Evolutionary conservation across 1,140 invertebrate species (phyloP).

Genomic region (Nixonia krombeini): DNA sequence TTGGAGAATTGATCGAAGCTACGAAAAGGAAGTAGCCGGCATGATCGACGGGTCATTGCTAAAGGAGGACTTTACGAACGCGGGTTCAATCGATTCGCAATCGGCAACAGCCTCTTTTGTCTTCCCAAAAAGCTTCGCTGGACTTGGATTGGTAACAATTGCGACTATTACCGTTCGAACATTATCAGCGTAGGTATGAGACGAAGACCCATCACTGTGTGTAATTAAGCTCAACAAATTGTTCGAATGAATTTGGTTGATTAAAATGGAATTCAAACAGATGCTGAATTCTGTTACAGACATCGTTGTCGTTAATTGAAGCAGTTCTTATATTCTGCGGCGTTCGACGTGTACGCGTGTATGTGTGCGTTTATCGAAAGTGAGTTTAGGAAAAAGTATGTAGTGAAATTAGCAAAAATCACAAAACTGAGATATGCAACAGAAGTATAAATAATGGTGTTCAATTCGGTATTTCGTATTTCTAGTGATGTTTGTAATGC

Average conservation of each 20-base stretch:
- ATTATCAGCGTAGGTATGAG: slow-evolving; percentile 50
- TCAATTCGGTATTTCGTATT: too few relatives aligned
- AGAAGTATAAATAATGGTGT: neutral
- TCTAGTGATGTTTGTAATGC: too few relatives aligned
- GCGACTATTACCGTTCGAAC: slow-evolving; percentile 49
- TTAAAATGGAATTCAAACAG: slow-evolving; percentile 46
- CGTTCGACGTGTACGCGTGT: slow-evolving; percentile 18
- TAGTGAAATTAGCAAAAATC: slow-evolving; percentile 29
- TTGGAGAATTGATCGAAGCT: slow-evolving; percentile 57
- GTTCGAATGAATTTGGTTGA: slow-evolving; percentile 41
- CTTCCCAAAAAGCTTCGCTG: slow-evolving; percentile 45
- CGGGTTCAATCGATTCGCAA: slow-evolving; percentile 60
- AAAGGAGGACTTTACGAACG: slow-evolving; percentile 55
- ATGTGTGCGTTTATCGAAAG: slow-evolving; percentile 9
- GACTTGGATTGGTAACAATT: slow-evolving; percentile 42
- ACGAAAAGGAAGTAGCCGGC: slow-evolving; percentile 57
- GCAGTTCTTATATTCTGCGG: slow-evolving; percentile 38
- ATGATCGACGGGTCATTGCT: slow-evolving; percentile 59
- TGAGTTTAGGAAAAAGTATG: slow-evolving; percentile 16
- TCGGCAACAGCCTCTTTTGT: slow-evolving; percentile 59
- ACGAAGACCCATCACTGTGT: slow-evolving; percentile 20
- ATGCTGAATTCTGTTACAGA: slow-evolving; percentile 43
- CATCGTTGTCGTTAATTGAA: slow-evolving; percentile 41
- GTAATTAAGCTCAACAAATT: slow-evolving; percentile 49
- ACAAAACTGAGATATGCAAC: too few relatives aligned